A percentile compares a stretch with the other conserved stretches of the same genome.
Evolutionary conservation across 2,113 vertebrate species (phyloP).

Genomic region (Vulpes lagopus): DNA sequence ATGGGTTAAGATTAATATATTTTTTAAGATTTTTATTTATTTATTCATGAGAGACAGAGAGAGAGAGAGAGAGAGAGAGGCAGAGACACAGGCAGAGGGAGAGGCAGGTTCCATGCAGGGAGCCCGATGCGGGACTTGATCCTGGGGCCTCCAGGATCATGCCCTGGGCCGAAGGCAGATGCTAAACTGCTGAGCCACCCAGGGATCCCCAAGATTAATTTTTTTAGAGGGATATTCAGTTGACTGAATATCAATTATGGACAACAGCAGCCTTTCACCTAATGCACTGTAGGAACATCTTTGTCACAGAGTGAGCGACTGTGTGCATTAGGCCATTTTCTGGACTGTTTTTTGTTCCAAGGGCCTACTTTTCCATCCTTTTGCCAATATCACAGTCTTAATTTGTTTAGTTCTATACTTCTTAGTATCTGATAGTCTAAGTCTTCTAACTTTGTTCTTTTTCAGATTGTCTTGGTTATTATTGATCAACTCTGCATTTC

Average conservation of each 20-base stretch:
- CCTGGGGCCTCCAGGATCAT: too few relatives aligned
- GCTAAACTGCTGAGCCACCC: too few relatives aligned
- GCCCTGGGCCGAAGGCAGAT: too few relatives aligned
- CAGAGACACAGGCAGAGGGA: too few relatives aligned
- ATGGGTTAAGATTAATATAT: background rate
- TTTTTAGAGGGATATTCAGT: background rate
- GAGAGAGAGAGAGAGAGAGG: too few relatives aligned
- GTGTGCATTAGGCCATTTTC: background rate
- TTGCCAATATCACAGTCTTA: background rate
- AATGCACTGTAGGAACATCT: background rate
- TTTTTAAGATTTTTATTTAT: too few relatives aligned
- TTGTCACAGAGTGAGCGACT: slow-evolving; percentile 13
- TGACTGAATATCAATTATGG: background rate
- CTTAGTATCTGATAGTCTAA: background rate
- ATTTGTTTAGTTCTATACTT: slow-evolving; percentile 19
- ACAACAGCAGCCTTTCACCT: background rate
- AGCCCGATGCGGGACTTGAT: too few relatives aligned
- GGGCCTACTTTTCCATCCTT: background rate
- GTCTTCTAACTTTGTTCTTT: slow-evolving; percentile 25
- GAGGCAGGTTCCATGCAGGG: too few relatives aligned
- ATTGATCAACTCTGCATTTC: background rate
- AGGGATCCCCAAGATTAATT: background rate
- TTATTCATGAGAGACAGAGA: too few relatives aligned
- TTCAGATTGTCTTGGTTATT: background rate
- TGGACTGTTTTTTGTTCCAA: background rate